Evolutionary conservation across 2,888 invertebrate genomes (phyloP), one percentile per base, ranked within the genome.

Genomic region (Tetropium fuscum): DNA sequence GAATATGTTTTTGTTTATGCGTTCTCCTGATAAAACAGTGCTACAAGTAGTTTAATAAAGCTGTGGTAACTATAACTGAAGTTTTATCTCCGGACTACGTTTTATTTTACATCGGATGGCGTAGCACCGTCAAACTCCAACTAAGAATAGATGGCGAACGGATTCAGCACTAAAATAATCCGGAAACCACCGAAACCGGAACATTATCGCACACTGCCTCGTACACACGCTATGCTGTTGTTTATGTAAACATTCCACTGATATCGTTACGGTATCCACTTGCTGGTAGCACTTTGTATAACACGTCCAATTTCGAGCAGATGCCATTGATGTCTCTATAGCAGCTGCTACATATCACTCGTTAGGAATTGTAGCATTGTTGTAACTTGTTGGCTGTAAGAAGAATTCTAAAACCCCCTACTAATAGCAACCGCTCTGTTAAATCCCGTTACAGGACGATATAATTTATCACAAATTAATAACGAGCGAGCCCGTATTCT

Each of bases 131-230:
- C n/a, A n/a, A 30, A 45, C 45, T 1, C 15, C 34, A 15, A 45
- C 45, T 30, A 30, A 30, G 16, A 32, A 45, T 30, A 25, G 18
- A 27, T 22, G 41, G 30, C 10, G 27, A 45, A 45, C 32, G 45
- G 45, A 44, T 45, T 30, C 45, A 45, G 18, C 45, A 25, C 45
- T 30, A 45, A 45, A 45, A 45, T 45, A 45, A 45, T 45, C 45
- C 45, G 45, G 45, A 45, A 45, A 32, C 30, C 45, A 10, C 45
- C 16, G 30, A 45, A 45, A 30, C 45, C 45, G 45, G 45, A 45
- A 45, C 45, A 45, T 45, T 30, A 45, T 45, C 15, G 10, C 15
- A 18, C 32, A 32, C 32, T 4, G 27, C 30, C 18, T 30, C 3
- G 30, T 13, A 11, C 11, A 13, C 27, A 15, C 25, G 10, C 25